These are phyloP conservation scores for Ostrea edulis DNA, from an alignment of 1,140 invertebrate genomes.

Conservation along the genomic window DNA sequence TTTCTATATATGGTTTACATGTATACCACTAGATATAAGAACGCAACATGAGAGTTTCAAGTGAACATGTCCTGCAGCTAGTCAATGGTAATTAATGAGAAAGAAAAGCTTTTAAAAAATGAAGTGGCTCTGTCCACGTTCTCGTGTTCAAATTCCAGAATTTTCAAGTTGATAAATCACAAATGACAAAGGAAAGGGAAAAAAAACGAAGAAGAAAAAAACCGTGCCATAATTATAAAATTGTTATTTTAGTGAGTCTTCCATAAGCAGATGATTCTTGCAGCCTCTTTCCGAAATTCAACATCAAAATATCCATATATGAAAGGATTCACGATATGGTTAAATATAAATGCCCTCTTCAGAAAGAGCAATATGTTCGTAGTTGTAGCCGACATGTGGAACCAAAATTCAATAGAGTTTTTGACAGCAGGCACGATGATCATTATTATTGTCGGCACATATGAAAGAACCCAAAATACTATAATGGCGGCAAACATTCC, in stretches of 20 bases:
- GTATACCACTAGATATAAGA: no score
- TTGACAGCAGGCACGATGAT: not conserved
- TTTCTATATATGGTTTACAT: no score
- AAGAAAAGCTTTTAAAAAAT: no score
- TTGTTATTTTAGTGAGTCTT: not conserved
- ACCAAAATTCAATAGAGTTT: slow-evolving; percentile 8
- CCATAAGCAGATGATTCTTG: not conserved
- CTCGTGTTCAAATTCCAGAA: no score
- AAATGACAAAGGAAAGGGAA: no score
- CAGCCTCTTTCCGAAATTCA: not conserved
- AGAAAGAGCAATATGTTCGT: not conserved
- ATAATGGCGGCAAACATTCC: slow-evolving; percentile 23
- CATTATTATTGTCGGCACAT: not conserved
- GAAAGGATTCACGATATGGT: slow-evolving; percentile 4
- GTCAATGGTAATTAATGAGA: no score
- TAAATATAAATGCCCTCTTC: not conserved
- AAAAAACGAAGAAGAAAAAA: no score
- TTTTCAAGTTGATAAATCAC: no score
- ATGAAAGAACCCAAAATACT: not conserved
- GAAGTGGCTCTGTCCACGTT: no score
- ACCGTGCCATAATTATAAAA: no score
- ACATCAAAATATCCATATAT: slow-evolving; percentile 33
- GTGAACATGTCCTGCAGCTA: no score
- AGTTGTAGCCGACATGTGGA: not conserved
- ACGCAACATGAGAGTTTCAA: no score